Conservation (phyloP, 1,140 invertebrate species). For the Tetragonula clypearis region DNA sequence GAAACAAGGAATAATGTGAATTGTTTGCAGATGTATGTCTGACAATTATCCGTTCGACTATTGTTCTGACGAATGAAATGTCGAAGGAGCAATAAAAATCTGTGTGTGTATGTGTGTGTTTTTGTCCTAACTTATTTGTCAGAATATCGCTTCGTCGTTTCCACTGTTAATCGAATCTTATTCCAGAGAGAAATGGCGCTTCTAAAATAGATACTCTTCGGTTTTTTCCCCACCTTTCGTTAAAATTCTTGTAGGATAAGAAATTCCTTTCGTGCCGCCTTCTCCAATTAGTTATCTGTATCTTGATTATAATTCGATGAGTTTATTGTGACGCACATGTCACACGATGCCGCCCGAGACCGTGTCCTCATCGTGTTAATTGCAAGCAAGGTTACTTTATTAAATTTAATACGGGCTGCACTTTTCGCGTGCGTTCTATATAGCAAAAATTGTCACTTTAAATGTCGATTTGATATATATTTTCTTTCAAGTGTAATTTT, state of each 20-base stretch:
- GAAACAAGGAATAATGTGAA: too few relatives aligned
- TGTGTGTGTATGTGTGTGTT: background rate
- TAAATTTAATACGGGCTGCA: background rate
- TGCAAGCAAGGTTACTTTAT: background rate
- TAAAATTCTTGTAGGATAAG: too few relatives aligned
- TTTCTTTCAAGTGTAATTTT: background rate
- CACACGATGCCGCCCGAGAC: conserved; percentile 13
- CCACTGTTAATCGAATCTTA: background rate
- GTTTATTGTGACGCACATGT: conserved; percentile 6
- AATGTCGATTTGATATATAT: too few relatives aligned
- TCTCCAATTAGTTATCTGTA: background rate
- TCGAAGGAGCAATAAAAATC: background rate
- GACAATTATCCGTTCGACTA: too few relatives aligned
- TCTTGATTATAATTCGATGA: background rate
- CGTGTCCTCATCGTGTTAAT: conserved; percentile 5
- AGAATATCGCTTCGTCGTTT: background rate
- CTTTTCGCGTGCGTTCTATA: background rate
- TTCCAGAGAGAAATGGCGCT: background rate
- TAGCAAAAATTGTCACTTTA: background rate
- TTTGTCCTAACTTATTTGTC: background rate
- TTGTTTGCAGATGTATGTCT: too few relatives aligned
- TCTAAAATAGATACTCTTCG: background rate
- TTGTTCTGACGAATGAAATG: background rate
- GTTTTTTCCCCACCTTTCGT: background rate
- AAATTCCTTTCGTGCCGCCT: background rate